Evolutionary conservation across 2,888 invertebrate genomes (phyloP), one percentile per base, ranked within the genome.

Genomic region (Brachylomia viminalis): DNA sequence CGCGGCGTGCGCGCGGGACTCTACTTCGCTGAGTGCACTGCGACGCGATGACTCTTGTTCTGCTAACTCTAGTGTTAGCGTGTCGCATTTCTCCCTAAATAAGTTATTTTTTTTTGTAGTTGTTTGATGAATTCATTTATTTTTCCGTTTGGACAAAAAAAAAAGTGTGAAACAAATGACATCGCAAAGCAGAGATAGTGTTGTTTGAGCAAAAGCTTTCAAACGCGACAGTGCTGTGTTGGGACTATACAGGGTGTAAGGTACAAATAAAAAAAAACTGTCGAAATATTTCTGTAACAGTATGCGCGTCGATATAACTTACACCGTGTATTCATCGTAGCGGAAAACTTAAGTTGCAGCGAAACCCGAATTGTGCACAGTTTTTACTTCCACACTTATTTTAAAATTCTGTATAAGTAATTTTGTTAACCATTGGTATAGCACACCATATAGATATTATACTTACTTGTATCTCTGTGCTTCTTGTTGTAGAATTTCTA

Each of bases 1-100:
- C 85, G 98, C 98, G 90, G 98, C 98, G 94, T 99, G 98, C 27
- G 98, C 98, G 85, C 98, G 98, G 89, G 98, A 97, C 94, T 99
- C 99, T 77, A 98, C 97, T 76, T 97, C 97, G 73, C 98, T 97
- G 85, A 98, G 97, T 90, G 98, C 98, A 0, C 96, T 94, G 88
- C 97, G 97, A 30, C 97, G 96, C 11, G 95, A 93, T 2, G 97
- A 98, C 92, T 98, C 98, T 93, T 98, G 98, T 77, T 98, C 98
- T n/a, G 98, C 97, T 80, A 99, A 97, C 96, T 99, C 99, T 74
- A 98, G 97, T 76, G 98, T 98, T 81, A 99, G 93, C 73, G 97
- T 97, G 91, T 98, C 98, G 90, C 97, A 97, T 91, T 97, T 97
- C 89, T 97, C 97, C 83, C 97, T 97, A 20, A 0, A 47, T n/a